A percentile compares a stretch with the other conserved stretches of the same genome.
Conservation (phyloP, 1,140 invertebrate genomes). For the Wasmannia auropunctata region DNA sequence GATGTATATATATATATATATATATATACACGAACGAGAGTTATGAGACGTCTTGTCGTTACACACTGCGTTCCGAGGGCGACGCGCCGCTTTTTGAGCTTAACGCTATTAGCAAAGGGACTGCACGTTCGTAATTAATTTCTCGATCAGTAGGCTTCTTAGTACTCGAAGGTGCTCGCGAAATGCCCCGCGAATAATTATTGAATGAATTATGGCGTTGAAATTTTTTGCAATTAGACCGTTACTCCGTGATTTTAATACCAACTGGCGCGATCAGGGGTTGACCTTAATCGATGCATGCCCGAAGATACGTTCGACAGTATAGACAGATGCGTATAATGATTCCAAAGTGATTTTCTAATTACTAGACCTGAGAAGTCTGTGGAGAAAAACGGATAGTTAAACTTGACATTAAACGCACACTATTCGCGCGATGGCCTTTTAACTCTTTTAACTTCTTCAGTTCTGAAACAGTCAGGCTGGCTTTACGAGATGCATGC, state of each 20-base stretch:
- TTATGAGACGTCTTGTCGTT: background rate
- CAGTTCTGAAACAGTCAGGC: background rate
- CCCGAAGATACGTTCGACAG: background rate
- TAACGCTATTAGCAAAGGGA: background rate
- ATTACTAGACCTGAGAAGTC: background rate
- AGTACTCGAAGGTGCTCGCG: background rate
- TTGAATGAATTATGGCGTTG: slow-evolving; percentile 23
- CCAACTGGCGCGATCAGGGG: background rate
- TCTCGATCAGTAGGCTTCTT: background rate
- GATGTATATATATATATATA: background rate
- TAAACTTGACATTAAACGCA: slow-evolving; percentile 30
- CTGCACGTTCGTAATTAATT: slow-evolving; percentile 6
- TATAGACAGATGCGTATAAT: background rate
- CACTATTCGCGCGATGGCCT: background rate
- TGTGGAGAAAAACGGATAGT: background rate
- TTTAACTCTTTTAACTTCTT: background rate
- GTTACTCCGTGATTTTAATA: slow-evolving; percentile 4
- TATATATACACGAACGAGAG: background rate
- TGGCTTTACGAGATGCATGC: background rate
- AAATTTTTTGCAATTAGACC: slow-evolving; percentile 32
- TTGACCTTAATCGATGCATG: slow-evolving; percentile 16
- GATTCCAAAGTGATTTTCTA: background rate
- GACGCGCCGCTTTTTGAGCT: background rate
- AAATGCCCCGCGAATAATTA: background rate
- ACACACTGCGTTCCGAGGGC: background rate